phyloP scores from a whole-genome alignment of 2,797 vertebrate genomes.

The Buphagus erythrorhynchus region DNA sequence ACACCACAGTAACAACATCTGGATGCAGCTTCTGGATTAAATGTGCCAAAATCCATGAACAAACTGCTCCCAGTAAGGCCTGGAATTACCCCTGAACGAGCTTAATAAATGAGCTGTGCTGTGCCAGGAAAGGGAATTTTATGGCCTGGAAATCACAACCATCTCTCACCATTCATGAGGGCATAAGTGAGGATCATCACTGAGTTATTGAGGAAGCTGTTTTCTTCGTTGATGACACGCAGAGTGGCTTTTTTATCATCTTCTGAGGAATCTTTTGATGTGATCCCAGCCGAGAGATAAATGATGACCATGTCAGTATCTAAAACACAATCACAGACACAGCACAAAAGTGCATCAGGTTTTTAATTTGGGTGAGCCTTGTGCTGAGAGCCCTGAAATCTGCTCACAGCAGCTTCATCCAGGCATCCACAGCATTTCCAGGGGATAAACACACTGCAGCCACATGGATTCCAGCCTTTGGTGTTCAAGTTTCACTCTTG shows the following conservation, averaged over 20 bases:
- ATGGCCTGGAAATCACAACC: neutral
- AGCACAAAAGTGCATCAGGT: neutral
- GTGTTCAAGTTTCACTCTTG: neutral
- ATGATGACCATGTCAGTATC: conserved; percentile 95
- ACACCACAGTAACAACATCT: neutral
- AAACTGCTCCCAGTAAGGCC: neutral
- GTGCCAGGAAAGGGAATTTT: neutral
- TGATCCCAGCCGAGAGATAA: conserved; percentile 94
- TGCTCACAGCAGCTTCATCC: neutral
- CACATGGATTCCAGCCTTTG: rapidly evolving
- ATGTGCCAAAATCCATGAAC: neutral
- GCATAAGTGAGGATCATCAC: conserved; percentile 99
- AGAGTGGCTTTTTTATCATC: conserved; percentile 94
- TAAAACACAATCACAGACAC: conserved; percentile 47
- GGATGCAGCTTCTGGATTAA: neutral
- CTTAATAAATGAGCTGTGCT: neutral
- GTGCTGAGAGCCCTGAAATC: neutral
- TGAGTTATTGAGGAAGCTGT: conserved; percentile 94
- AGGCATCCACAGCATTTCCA: neutral
- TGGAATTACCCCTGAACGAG: neutral
- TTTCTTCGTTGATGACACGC: conserved; percentile 92
- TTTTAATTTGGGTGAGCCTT: rapidly evolving
- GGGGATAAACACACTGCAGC: neutral
- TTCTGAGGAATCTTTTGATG: conserved; percentile 91
- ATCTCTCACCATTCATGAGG: conserved; percentile 92